A percentile compares a stretch with the other conserved stretches of the same genome.
phyloP scores from a whole-genome alignment of 2,888 invertebrate genomes.

The Proisotoma minuta region DNA sequence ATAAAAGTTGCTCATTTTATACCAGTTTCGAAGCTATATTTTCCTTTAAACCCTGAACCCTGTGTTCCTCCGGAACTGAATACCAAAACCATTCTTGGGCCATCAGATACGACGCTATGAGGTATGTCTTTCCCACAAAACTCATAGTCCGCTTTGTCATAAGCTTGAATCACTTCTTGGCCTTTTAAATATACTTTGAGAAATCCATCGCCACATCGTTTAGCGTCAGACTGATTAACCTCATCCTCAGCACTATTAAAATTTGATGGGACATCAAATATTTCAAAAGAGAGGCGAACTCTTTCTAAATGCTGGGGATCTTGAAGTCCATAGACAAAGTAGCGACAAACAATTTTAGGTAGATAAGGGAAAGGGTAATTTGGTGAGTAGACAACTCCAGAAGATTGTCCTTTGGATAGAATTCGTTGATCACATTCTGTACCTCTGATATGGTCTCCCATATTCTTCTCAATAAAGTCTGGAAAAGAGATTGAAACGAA shows the following conservation, averaged over 20 bases:
- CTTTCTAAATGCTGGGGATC: conserved; percentile 93
- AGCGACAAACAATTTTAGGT: conserved; percentile 92
- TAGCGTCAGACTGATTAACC: conserved; percentile 29
- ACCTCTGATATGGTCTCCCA: conserved; percentile 90
- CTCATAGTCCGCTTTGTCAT: conserved; percentile 88
- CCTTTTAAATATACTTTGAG: conserved; percentile 85
- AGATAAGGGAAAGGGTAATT: conserved; percentile 94
- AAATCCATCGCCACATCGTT: conserved; percentile 79
- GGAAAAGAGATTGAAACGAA: neutral
- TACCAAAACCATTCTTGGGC: conserved; percentile 88
- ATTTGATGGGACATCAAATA: conserved; percentile 80
- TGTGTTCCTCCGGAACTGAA: conserved; percentile 88
- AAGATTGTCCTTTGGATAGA: conserved; percentile 85
- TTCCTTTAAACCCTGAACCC: conserved; percentile 85
- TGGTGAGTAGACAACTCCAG: conserved; percentile 89
- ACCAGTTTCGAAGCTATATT: conserved; percentile 80
- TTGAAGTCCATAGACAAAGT: conserved; percentile 97
- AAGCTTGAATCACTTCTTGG: conserved; percentile 85
- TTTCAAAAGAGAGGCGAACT: conserved; percentile 79
- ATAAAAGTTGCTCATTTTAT: conserved; percentile 26
- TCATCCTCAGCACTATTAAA: conserved; percentile 54
- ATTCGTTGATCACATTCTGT: conserved; percentile 99
- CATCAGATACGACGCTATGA: conserved; percentile 75
- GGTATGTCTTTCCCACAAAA: conserved; percentile 81
- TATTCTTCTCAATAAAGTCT: conserved; percentile 89